Percentiles rank a stretch among this genome's conserved stretches.
Evolutionary conservation across 2,113 vertebrate species (phyloP).

Genomic region (Gorilla gorilla): DNA sequence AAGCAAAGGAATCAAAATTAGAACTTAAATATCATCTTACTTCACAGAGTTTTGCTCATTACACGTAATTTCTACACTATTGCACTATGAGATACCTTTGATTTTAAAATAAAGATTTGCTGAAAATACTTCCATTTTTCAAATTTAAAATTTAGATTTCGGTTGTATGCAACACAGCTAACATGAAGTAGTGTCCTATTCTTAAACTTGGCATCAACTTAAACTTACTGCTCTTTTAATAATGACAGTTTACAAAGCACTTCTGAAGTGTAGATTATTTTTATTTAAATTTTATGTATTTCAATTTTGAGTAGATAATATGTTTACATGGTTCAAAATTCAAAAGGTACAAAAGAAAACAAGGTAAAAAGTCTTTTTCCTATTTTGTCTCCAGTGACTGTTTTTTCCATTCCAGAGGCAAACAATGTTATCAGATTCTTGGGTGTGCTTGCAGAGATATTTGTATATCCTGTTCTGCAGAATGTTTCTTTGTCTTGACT

Average conservation of each 20-base stretch:
- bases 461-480: not conserved
- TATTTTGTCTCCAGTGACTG: not conserved
- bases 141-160: not conserved
- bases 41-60: not conserved
- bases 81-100: not conserved
- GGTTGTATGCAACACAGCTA: not conserved
- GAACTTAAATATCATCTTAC: not conserved
- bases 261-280: not conserved
- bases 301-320: not conserved
- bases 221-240: not conserved
- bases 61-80: not conserved
- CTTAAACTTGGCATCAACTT: not conserved
- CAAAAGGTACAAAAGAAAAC: not conserved
- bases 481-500: not conserved
- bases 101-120: conserved; percentile 26
- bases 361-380: not conserved
- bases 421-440: not conserved
- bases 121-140: not conserved
- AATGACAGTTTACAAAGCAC: not conserved
- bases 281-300: not conserved
- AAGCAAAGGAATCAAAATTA: not conserved
- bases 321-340: not conserved
- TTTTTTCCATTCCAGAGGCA: not conserved
- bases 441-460: not conserved
- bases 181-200: not conserved